Conservation (phyloP, 2,888 invertebrate species). For the Euplagia quadripunctaria region DNA sequence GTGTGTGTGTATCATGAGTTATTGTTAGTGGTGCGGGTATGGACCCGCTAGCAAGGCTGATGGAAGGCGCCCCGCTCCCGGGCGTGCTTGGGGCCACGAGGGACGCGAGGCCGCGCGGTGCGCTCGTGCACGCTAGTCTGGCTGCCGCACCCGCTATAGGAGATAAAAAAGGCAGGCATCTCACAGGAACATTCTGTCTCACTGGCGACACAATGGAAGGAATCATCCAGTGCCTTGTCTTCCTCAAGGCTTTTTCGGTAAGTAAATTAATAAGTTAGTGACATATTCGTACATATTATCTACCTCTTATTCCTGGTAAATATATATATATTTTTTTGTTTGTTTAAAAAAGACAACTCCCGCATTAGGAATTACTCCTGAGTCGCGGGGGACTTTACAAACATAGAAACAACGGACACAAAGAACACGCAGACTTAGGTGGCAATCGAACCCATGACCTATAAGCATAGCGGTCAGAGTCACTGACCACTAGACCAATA, state of each 20-base stretch:
- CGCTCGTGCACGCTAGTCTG: slow-evolving; percentile 92
- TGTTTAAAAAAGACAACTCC: too few species aligned
- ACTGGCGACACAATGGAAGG: slow-evolving; percentile 98
- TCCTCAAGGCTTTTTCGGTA: slow-evolving; percentile 97
- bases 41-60: slow-evolving; percentile 94
- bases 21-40: slow-evolving; percentile 79
- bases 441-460: too few species aligned
- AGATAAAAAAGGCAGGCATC: slow-evolving; percentile 92
- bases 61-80: slow-evolving; percentile 91
- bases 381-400: too few species aligned
- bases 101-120: slow-evolving; percentile 89
- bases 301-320: background rate
- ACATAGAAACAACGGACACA: too few species aligned
- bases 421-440: too few species aligned
- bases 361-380: too few species aligned
- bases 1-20: slow-evolving; percentile 39
- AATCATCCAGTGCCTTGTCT: slow-evolving; percentile 96
- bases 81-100: slow-evolving; percentile 85
- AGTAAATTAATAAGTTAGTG: slow-evolving; percentile 74
- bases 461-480: too few species aligned
- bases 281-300: background rate
- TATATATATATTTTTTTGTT: too few species aligned
- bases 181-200: slow-evolving; percentile 95
- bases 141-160: slow-evolving; percentile 91
- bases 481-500: too few species aligned